Percentiles rank a stretch among this genome's conserved stretches.
These are phyloP conservation scores for Drosophila pallidifrons DNA, from an alignment of 1,140 invertebrate genomes.

Conservation along the genomic window DNA sequence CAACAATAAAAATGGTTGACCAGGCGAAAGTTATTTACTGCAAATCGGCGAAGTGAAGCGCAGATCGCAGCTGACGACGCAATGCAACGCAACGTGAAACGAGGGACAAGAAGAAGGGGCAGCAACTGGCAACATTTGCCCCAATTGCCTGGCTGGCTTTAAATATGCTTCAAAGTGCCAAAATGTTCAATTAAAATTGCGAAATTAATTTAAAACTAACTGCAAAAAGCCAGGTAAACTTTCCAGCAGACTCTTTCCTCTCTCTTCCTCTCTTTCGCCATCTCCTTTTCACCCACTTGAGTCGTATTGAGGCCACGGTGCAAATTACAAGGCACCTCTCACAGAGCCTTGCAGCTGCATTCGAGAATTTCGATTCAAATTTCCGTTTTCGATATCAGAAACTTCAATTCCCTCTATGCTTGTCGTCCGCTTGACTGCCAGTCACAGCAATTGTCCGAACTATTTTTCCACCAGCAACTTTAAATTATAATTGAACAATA, in stretches of 20 bases:
- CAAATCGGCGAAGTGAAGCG: constrained; percentile 73
- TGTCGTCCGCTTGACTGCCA: neutral
- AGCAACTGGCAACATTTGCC: constrained; percentile 52
- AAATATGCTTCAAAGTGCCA: constrained; percentile 34
- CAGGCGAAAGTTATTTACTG: constrained; percentile 80
- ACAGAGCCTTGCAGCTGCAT: neutral
- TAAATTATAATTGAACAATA: constrained; percentile 41
- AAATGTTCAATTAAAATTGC: constrained; percentile 72
- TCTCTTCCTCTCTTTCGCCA: neutral
- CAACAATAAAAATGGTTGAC: constrained; percentile 52
- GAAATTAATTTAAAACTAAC: constrained; percentile 73
- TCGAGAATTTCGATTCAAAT: constrained; percentile 45
- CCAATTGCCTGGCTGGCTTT: constrained; percentile 48
- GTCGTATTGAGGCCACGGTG: constrained; percentile 63
- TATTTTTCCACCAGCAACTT: constrained; percentile 33
- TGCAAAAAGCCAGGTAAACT: constrained; percentile 61
- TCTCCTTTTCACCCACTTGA: constrained; percentile 26
- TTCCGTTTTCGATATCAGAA: constrained; percentile 56
- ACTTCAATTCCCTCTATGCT: constrained; percentile 16
- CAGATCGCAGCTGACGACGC: constrained; percentile 58
- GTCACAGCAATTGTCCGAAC: constrained; percentile 8
- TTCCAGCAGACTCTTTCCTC: constrained; percentile 24
- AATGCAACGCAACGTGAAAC: neutral
- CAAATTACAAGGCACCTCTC: constrained; percentile 28
- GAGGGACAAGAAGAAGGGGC: neutral